Evolutionary conservation across 2,113 vertebrate species (phyloP).

Genomic region (Lepidothrix coronata): DNA sequence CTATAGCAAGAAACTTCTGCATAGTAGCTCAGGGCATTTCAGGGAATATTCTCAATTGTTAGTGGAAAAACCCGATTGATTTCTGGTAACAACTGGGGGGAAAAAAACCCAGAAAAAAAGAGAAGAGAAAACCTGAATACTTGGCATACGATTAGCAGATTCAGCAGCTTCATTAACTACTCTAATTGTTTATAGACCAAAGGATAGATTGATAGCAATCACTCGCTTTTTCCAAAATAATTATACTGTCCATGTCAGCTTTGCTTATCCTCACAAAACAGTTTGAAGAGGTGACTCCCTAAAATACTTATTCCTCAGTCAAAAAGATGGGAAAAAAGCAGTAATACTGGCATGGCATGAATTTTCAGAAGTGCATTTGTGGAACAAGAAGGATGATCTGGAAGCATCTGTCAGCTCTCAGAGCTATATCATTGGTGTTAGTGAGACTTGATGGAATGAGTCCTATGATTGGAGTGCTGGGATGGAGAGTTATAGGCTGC

Average conservation of each 20-base stretch:
- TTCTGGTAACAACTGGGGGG: not conserved
- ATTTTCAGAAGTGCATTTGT: not conserved
- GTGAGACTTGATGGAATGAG: not conserved
- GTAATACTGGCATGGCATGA: not conserved
- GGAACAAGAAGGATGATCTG: not conserved
- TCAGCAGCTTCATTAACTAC: not conserved
- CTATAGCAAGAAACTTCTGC: not conserved
- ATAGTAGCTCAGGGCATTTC: not conserved
- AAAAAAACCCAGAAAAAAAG: not conserved
- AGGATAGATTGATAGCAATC: not conserved
- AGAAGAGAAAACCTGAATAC: not conserved
- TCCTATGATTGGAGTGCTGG: not conserved
- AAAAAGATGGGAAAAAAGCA: not conserved
- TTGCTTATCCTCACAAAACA: not conserved
- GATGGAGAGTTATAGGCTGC: not conserved
- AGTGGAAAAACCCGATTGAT: not conserved
- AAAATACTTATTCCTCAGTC: not conserved
- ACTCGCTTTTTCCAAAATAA: not conserved
- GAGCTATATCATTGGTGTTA: not conserved
- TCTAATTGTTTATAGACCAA: not conserved
- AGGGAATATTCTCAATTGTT: not conserved
- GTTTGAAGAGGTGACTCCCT: not conserved
- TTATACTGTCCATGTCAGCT: not conserved
- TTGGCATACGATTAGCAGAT: constrained; percentile 6
- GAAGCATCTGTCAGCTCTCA: not conserved